These are phyloP conservation scores for Danio kyathit DNA, from an alignment of 2,797 vertebrate species.

Conservation along the genomic window DNA sequence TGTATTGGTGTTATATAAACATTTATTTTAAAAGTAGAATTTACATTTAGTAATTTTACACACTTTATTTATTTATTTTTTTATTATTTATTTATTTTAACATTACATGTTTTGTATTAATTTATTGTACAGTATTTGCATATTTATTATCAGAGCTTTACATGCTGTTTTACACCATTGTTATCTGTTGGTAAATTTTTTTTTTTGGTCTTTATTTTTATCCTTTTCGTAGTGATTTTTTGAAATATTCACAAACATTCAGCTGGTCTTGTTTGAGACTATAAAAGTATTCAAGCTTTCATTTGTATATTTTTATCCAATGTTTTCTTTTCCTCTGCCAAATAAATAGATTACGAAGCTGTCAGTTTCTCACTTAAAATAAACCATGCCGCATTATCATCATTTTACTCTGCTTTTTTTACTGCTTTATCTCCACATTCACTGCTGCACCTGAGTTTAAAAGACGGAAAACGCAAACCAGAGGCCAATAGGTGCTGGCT, in stretches of 20 bases:
- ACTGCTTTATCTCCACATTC: conserved; percentile 29
- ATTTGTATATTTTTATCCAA: background rate
- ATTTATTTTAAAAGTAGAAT: no score
- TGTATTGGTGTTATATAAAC: no score
- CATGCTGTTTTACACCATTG: background rate
- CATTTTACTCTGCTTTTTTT: background rate
- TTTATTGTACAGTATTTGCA: no score
- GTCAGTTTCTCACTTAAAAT: conserved; percentile 1
- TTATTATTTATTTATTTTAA: no score
- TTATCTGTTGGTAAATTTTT: no score
- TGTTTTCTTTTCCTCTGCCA: background rate
- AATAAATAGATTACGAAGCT: background rate
- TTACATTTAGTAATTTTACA: no score
- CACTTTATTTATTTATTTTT: no score
- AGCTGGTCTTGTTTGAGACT: background rate
- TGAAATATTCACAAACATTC: background rate
- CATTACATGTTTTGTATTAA: no score
- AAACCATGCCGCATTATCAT: background rate
- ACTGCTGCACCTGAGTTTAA: conserved; percentile 11
- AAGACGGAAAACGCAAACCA: conserved; percentile 4
- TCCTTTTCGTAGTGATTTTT: no score
- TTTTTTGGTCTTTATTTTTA: no score
- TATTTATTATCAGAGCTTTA: no score
- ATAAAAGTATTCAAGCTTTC: background rate
- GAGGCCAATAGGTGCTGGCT: background rate